Evolutionary conservation across 2,113 vertebrate genomes (phyloP).

Genomic region (Pseudopodoces humilis): DNA sequence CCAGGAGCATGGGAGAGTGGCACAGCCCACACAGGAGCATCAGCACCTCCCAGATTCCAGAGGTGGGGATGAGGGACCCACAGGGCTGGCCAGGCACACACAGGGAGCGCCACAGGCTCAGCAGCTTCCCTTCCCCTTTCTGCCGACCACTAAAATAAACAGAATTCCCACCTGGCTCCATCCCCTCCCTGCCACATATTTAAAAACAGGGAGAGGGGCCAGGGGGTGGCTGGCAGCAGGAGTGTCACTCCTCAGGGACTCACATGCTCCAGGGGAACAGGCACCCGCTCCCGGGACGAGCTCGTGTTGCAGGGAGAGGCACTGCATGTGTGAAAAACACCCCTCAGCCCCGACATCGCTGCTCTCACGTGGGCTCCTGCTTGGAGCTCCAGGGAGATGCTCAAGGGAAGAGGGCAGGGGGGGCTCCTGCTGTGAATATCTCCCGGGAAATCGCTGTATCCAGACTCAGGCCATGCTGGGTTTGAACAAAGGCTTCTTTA

Average conservation of each 20-base stretch:
- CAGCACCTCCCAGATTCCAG: neutral
- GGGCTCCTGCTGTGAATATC: neutral
- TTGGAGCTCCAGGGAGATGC: neutral
- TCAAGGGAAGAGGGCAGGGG: neutral
- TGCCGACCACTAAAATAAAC: neutral
- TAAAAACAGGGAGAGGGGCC: neutral
- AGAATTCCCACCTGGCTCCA: neutral
- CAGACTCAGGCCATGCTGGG: neutral
- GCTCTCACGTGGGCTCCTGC: fast-evolving
- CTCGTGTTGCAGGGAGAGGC: neutral
- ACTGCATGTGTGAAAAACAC: neutral
- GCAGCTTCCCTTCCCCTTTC: neutral
- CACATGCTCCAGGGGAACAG: neutral
- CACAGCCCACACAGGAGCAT: neutral
- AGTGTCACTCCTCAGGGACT: neutral
- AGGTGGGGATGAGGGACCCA: fast-evolving
- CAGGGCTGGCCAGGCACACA: neutral
- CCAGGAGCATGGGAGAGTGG: fast-evolving
- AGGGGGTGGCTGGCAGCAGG: neutral
- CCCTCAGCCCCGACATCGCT: fast-evolving
- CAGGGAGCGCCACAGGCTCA: neutral
- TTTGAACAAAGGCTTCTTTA: neutral
- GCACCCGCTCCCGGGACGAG: fast-evolving
- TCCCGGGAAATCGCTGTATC: neutral
- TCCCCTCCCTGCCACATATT: neutral